These are phyloP conservation scores for Plutomurus gul DNA, from an alignment of 1,140 invertebrate genomes.

Conservation along the genomic window DNA sequence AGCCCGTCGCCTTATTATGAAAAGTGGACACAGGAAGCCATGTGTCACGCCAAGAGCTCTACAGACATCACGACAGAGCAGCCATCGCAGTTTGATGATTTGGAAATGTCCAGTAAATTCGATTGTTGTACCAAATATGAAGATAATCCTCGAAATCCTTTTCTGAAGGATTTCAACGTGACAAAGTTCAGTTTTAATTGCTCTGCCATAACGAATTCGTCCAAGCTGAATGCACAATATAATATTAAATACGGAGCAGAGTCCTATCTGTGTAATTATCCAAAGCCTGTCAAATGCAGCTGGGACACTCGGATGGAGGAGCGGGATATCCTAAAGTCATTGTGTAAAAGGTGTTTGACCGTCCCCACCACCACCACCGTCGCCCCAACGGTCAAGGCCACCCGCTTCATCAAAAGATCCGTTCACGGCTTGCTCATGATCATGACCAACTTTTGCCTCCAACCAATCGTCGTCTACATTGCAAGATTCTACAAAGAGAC, in stretches of 20 bases:
- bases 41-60: not conserved
- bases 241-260: not conserved
- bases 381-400: not conserved
- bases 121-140: constrained; percentile 32
- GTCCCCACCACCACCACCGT: not conserved
- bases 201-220: too few species aligned
- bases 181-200: not conserved
- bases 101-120: constrained; percentile 32
- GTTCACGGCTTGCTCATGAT: constrained; percentile 26
- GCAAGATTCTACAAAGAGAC: constrained; percentile 41
- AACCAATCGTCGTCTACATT: constrained; percentile 31
- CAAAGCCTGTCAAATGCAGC: not conserved
- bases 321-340: not conserved
- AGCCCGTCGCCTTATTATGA: not conserved
- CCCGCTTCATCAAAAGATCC: not conserved
- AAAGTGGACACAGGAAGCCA: not conserved
- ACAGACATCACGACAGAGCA: not conserved
- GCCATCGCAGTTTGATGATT: not conserved
- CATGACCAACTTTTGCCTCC: constrained; percentile 34
- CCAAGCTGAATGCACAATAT: not conserved
- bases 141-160: not conserved
- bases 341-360: not conserved
- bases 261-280: not conserved
- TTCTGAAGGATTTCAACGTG: not conserved
- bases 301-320: not conserved